Evolutionary conservation across 1,140 invertebrate genomes (phyloP), one percentile per base, ranked within the genome.

Genomic region (Dinoponera quadriceps): DNA sequence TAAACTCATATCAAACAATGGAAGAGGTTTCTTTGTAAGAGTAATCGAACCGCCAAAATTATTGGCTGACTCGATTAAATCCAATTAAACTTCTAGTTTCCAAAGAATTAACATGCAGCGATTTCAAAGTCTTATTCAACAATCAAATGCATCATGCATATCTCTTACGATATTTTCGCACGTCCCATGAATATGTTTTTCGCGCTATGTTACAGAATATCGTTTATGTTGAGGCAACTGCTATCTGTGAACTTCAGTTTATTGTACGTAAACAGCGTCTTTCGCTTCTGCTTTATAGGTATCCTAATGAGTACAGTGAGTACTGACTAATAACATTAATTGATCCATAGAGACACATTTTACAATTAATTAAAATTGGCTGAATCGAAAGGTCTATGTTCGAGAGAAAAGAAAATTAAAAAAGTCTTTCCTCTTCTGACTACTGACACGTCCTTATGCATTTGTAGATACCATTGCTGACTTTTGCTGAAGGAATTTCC

Each of bases 231-330:
- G 59, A 88, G 59, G 20, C 62, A 78, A 49, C 20, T 91, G 16
- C 20, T 90, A 0, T 82, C 84, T 3, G 73, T 85, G 1, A 89
- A 88, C 33, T 60, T 90, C 18, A 85, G 72, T n/a, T 0, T 88
- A 11, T 33, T 88, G 0, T 89, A 90, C 16, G 7, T 88, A 27
- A 85, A 85, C 48, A 87, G 78, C 18, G 75, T 91, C n/a, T 84
- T 89, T 62, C 86, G 85, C 2, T 87, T 91, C 57, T 88, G 89
- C 54, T 89, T 90, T 66, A 38, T 90, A 49, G 83, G 73, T 29
- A 73, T 88, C 13, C 63, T 83, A 57, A 4, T 78, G 13, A 78
- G 29, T 5, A 18, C 75, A 55, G 65, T 78, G 5, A 78, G 75
- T 68, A 68, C 25, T 20, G 18, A 57, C 88, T 0, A 48, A 75